These are phyloP conservation scores for Bombus terrestris DNA, from an alignment of 1,140 invertebrate genomes.

Conservation along the genomic window DNA sequence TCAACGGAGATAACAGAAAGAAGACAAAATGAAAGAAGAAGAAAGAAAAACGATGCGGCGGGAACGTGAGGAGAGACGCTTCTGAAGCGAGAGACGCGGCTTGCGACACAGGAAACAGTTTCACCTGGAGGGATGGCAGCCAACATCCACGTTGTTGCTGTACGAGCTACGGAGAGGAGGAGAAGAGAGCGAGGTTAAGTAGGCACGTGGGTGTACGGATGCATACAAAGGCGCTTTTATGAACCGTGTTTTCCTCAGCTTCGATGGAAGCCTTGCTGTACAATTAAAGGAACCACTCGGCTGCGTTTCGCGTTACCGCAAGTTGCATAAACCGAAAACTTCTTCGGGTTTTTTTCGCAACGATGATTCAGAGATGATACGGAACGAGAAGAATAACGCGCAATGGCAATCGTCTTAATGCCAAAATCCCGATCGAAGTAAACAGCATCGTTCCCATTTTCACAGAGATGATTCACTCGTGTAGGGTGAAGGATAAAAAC, in stretches of 20 bases:
- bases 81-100: constrained; percentile 60
- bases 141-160: constrained; percentile 53
- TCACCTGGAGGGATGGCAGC: constrained; percentile 70
- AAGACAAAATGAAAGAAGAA: not conserved
- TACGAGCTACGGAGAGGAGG: constrained; percentile 2
- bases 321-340: constrained; percentile 25
- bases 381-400: not conserved
- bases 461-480: constrained; percentile 35
- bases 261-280: constrained; percentile 39
- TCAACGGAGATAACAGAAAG: not conserved
- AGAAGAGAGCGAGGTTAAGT: constrained; percentile 45
- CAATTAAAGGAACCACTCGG: constrained; percentile 37
- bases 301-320: constrained; percentile 31
- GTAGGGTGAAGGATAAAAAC: not conserved
- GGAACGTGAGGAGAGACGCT: constrained; percentile 62
- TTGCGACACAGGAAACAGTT: constrained; percentile 79
- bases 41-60: constrained; percentile 36
- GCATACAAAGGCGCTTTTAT: constrained; percentile 68
- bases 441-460: constrained; percentile 11
- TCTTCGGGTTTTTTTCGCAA: not conserved
- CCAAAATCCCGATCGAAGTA: constrained; percentile 4
- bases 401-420: too few relatives aligned
- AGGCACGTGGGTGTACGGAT: constrained; percentile 72
- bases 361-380: constrained; percentile 32
- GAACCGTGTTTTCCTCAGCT: constrained; percentile 65